Evolutionary conservation across 2,113 vertebrate species (phyloP), one percentile per base, ranked within the genome.

Genomic region (Alosa alosa): DNA sequence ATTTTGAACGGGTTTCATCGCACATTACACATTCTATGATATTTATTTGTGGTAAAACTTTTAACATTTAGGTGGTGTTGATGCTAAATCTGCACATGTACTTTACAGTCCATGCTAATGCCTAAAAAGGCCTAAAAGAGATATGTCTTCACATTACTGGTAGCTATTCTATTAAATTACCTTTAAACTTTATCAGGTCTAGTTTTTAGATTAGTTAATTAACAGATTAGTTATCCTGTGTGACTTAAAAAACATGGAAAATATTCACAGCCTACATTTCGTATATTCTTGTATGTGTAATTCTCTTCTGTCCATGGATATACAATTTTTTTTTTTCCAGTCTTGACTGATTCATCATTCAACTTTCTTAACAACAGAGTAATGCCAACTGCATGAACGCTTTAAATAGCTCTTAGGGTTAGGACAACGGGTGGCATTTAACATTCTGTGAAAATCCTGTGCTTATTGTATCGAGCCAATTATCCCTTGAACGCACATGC

Each of bases 391-490:
- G 31, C 15, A 15, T 36, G 39, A 11, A 15, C 72, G 60, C 36
- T 78, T 78, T 13, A 39, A 78, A 78, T 39, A 39, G 72, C 31
- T 78, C 64, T 31, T 41, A 36, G 72, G 31, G 72, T 64, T 64
- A 36, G 72, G 72, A 39, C 10, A 36, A 36, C 72, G 25, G 72
- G 31, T 78, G 72, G 36, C 72, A 78, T 78, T 78, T 78, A 78
- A 78, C 72, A 78, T 78, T 78, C 72, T 39, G 31, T 78, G 72
- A 78, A 78, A 78, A 78, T 39, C 36, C 72, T 41, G 72, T 2
- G 13, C 72, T 78, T 78, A 78, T 78, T 78, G 72, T 78, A 78
- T 78, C 39, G 72, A 78, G 72, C 72, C 72, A 78, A 78, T 78
- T 78, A 78, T 31, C 72, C 25, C 72, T 36, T 39, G 31, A 39